Conservation (phyloP, 1,140 invertebrate genomes). For the Drosophila malerkotliana region DNA sequence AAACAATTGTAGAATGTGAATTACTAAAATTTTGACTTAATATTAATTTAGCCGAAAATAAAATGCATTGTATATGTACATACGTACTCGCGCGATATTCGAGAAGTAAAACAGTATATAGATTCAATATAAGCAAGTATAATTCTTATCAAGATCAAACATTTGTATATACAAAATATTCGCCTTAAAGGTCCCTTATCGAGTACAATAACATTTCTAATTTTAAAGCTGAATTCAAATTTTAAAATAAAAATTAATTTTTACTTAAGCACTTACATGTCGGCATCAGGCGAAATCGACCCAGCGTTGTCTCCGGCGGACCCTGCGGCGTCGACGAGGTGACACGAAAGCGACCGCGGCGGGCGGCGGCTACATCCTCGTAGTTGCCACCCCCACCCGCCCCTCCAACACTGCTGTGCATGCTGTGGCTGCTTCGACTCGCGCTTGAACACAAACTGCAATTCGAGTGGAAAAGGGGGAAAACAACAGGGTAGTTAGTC, state of each 20-base stretch:
- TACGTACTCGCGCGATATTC: background rate
- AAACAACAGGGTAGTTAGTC: background rate
- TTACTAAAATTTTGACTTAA: no score
- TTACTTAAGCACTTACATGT: constrained; percentile 66
- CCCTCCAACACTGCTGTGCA: constrained; percentile 67
- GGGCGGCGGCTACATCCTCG: constrained; percentile 77
- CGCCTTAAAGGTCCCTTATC: no score
- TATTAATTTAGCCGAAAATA: background rate
- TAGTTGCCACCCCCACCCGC: constrained; percentile 64
- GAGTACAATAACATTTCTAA: no score
- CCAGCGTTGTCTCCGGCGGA: constrained; percentile 78
- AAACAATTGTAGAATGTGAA: background rate
- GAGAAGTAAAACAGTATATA: no score
- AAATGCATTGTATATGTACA: background rate
- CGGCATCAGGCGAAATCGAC: constrained; percentile 83
- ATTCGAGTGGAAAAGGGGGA: constrained; percentile 2
- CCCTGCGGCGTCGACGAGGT: constrained; percentile 75
- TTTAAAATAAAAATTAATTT: no score
- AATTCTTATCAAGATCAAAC: no score
- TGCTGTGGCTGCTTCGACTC: constrained; percentile 25
- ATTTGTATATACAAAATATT: no score
- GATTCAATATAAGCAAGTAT: no score
- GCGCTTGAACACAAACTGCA: constrained; percentile 34
- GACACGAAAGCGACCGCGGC: constrained; percentile 81
- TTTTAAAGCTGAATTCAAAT: no score